A percentile compares a stretch with the other conserved stretches of the same genome.
Evolutionary conservation across 2,888 invertebrate genomes (phyloP).

Genomic region (Brachylomia viminalis): DNA sequence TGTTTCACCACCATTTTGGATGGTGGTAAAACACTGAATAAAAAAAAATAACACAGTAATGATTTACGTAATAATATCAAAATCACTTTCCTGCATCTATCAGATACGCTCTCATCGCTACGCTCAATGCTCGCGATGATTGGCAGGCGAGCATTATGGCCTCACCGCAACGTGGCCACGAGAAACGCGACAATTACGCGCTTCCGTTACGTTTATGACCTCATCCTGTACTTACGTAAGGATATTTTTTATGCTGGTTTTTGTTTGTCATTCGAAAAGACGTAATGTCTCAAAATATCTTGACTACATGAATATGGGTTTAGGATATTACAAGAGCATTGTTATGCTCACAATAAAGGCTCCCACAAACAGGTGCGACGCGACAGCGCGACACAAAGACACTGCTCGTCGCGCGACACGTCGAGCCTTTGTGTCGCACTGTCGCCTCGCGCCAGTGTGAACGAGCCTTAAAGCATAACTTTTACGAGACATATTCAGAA

Average conservation of each 20-base stretch:
- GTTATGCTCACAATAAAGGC: not conserved
- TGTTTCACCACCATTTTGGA: not conserved
- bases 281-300: not conserved
- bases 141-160: conserved; percentile 72
- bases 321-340: not conserved
- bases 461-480: not conserved
- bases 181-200: conserved; percentile 55
- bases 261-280: not conserved
- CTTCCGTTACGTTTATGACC: conserved; percentile 46
- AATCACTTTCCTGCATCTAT: conserved; percentile 26
- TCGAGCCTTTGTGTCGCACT: no score
- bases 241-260: not conserved
- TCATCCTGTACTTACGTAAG: conserved; percentile 26
- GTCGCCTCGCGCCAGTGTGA: no score
- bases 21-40: not conserved
- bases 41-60: not conserved
- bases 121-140: conserved; percentile 70
- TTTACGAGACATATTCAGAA: not conserved
- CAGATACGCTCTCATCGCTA: conserved; percentile 66
- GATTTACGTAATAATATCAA: conserved; percentile 35
- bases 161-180: conserved; percentile 60
- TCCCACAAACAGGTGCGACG: no score
- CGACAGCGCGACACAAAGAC: no score
- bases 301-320: not conserved
- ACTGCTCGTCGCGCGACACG: no score